A percentile compares a stretch with the other conserved stretches of the same genome.
phyloP scores from a whole-genome alignment of 2,113 vertebrate genomes.

The Malurus melanocephalus region DNA sequence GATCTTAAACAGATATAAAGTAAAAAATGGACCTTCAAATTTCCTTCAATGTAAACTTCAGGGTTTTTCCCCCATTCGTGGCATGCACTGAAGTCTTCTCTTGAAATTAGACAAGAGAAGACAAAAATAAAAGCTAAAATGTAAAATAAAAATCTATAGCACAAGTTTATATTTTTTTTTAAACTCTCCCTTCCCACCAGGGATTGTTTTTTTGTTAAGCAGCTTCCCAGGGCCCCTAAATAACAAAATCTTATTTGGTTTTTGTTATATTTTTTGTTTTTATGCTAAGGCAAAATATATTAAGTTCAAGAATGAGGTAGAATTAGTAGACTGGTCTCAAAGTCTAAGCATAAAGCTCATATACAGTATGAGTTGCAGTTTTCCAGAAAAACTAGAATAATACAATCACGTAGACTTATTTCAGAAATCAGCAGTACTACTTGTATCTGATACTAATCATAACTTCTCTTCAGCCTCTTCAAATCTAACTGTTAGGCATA shows the following conservation, averaged over 20 bases:
- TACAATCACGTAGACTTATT: background rate
- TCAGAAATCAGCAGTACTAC: background rate
- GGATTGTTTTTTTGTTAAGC: background rate
- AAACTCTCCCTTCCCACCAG: accelerated
- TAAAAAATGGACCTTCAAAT: background rate
- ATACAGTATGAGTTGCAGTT: background rate
- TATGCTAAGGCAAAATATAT: background rate
- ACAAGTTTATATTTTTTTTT: background rate
- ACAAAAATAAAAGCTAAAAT: background rate
- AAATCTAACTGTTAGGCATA: background rate
- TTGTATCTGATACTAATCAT: background rate
- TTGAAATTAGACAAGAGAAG: background rate
- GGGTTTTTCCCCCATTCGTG: accelerated
- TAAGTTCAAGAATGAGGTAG: background rate
- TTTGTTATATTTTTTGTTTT: background rate
- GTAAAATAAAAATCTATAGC: background rate
- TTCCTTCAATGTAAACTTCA: background rate
- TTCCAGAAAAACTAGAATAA: background rate
- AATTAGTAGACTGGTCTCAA: background rate
- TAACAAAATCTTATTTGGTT: background rate
- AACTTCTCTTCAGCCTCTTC: background rate
- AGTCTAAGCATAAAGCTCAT: background rate
- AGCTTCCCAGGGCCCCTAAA: background rate
- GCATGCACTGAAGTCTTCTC: background rate
- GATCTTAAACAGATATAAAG: background rate